These are phyloP conservation scores for Thymelicus acteon DNA, from an alignment of 2,888 invertebrate genomes.

Conservation along the genomic window DNA sequence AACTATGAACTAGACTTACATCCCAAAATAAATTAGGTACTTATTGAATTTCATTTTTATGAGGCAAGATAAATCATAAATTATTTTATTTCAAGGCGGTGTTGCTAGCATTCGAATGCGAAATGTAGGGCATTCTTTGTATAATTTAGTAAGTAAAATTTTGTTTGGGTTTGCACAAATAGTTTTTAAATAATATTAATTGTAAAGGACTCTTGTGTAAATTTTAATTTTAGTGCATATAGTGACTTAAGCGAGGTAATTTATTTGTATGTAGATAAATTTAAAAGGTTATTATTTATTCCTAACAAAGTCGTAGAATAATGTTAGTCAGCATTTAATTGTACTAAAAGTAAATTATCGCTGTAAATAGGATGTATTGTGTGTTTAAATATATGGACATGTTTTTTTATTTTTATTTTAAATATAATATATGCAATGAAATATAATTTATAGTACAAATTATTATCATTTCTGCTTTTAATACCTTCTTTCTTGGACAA, in stretches of 20 bases:
- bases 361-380: slow-evolving; percentile 40
- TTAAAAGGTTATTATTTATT: slow-evolving; percentile 41
- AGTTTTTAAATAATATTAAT: slow-evolving; percentile 23
- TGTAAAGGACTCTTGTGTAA: slow-evolving; percentile 27
- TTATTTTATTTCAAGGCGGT: slow-evolving; percentile 14
- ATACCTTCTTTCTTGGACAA: slow-evolving; percentile 31
- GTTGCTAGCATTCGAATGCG: slow-evolving; percentile 15
- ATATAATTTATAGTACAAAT: slow-evolving; percentile 64
- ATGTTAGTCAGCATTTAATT: slow-evolving; percentile 44
- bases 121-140: slow-evolving; percentile 3
- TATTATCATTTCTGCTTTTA: slow-evolving; percentile 47
- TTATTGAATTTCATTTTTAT: neutral
- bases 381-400: slow-evolving; percentile 36
- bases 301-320: slow-evolving; percentile 37
- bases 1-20: too few species aligned
- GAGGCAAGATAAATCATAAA: slow-evolving; percentile 16
- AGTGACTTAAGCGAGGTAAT: slow-evolving; percentile 37
- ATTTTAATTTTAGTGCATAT: slow-evolving; percentile 39
- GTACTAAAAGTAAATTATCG: slow-evolving; percentile 42
- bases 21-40: neutral
- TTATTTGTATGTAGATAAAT: slow-evolving; percentile 36
- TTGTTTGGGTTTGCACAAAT: slow-evolving; percentile 34
- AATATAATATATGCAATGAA: slow-evolving; percentile 50
- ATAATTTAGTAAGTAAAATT: slow-evolving; percentile 12
- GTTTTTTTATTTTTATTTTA: slow-evolving; percentile 39